Base-by-base conservation (phyloP, 53 echinoderm and acorn worm species). In the Paelopatides confundens region DNA sequence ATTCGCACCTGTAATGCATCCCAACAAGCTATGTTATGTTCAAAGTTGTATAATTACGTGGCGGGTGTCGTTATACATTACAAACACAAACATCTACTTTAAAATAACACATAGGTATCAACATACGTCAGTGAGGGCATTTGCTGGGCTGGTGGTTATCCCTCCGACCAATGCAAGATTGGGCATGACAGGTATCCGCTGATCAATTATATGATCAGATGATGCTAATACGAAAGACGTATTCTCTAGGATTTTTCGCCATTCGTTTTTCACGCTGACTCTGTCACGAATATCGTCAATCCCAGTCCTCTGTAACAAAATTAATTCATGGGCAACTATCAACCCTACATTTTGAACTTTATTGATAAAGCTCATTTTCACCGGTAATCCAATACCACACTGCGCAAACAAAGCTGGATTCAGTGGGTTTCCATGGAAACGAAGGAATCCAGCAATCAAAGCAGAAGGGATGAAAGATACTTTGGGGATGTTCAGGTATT, bases 381-480 rank as follows among this genome's bases (percentile, higher is more conserved):
- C 50, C 0, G 78, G 78, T 30, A 78, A 51, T 13, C 78, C 78
- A 26, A 50, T 31, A 11, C 51, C 51, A 27, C 32, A 2, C 28
- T 78, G 51, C 9, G 78, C 49, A 4, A 50, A 29, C 7, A 78
- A 5, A 7, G 78, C 78, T 28, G 78, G 78, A 29, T 50, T 78
- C 27, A 78, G 18, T 7, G 78, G 78, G 78, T 78, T 78, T 7
- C 78, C 78, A 52, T 49, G 50, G 50, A 29, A 78, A 3, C 78
- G 78, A 28, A 78, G 46, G 17, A 32, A 51, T 1, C 48, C 53
- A 26, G 78, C 29, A 1, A 78, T 21, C 28, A 51, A 8, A 78
- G 49, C 48, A 6, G 78, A 13, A 0, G 78, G 53, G 12, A 78
- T 49, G 48, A 51, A 50, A 1, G 33, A 47, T 8, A 78, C 78